Conservation (phyloP, 2,888 invertebrate genomes). For the Priocnemis perturbator region DNA sequence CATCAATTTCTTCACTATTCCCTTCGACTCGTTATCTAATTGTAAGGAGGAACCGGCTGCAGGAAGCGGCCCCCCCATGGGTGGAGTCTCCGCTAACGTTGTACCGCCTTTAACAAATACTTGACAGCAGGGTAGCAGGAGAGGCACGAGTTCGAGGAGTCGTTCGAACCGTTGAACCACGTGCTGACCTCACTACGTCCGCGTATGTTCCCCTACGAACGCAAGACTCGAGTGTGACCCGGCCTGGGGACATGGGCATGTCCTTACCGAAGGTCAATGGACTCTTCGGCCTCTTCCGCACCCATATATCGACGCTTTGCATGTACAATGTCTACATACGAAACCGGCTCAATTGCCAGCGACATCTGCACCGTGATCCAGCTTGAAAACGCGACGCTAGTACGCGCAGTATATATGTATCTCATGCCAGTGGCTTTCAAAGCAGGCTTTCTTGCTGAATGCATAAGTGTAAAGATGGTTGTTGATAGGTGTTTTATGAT, state of each 20-base stretch:
- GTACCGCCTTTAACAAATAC: constrained; percentile 72
- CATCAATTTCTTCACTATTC: not conserved
- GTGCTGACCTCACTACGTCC: constrained; percentile 45
- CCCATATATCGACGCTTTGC: not conserved
- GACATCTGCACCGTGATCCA: constrained; percentile 12
- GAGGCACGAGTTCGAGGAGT: constrained; percentile 14
- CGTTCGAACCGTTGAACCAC: constrained; percentile 33
- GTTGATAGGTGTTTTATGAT: too few species aligned
- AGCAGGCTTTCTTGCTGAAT: too few species aligned
- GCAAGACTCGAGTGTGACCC: constrained; percentile 71
- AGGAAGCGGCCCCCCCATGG: constrained; percentile 44
- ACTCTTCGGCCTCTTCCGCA: constrained; percentile 38
- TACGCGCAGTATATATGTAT: not conserved
- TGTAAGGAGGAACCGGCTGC: constrained; percentile 28
- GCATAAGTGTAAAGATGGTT: too few species aligned
- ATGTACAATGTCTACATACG: not conserved
- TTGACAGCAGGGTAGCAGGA: constrained; percentile 65
- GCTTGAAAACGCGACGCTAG: not conserved
- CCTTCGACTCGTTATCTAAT: constrained; percentile 14
- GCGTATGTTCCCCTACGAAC: constrained; percentile 65
- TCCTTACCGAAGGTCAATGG: constrained; percentile 69
- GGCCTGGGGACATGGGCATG: constrained; percentile 70
- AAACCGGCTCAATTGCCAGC: constrained; percentile 10
- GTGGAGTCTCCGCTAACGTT: constrained; percentile 68
- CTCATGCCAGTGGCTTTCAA: constrained; percentile 11